Percentiles rank a stretch among this genome's conserved stretches.
Conservation (phyloP, 2,113 vertebrate genomes). For the Cheilinus undulatus region DNA sequence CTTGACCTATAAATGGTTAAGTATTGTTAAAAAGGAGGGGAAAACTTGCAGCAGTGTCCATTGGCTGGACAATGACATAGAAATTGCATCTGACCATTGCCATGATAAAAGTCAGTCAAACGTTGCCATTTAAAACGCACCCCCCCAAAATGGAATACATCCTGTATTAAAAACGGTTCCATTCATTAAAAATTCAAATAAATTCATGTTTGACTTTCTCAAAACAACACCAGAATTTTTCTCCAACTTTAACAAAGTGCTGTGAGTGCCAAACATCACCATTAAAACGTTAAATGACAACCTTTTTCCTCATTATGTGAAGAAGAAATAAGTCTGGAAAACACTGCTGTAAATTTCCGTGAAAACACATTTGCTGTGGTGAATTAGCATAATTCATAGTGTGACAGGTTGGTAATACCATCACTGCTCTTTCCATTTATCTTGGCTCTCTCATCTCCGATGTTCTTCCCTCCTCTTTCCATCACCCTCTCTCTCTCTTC, state of each 20-base stretch:
- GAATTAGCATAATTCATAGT: constrained; percentile 11
- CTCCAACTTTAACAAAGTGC: background rate
- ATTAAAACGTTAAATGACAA: constrained; percentile 6
- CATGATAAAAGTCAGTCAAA: background rate
- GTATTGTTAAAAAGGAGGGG: background rate
- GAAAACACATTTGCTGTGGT: background rate
- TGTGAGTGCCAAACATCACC: background rate
- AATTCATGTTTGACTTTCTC: background rate
- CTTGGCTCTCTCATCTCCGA: constrained; percentile 44
- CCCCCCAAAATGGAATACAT: too few relatives aligned
- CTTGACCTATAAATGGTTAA: too few relatives aligned
- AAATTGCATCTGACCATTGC: background rate
- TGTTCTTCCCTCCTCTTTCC: constrained; percentile 20
- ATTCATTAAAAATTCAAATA: background rate
- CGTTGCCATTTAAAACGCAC: background rate
- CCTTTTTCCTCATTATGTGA: constrained; percentile 3
- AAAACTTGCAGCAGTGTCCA: background rate
- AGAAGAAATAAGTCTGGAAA: background rate
- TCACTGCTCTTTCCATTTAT: constrained; percentile 34
- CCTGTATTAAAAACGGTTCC: background rate
- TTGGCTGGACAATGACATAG: fast-evolving
- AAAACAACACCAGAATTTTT: background rate
- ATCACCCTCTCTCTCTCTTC: constrained; percentile 5
- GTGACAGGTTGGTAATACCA: constrained; percentile 25
- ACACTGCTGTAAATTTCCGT: background rate